Conservation (phyloP, 1,140 invertebrate species). For the Lineus longissimus region DNA sequence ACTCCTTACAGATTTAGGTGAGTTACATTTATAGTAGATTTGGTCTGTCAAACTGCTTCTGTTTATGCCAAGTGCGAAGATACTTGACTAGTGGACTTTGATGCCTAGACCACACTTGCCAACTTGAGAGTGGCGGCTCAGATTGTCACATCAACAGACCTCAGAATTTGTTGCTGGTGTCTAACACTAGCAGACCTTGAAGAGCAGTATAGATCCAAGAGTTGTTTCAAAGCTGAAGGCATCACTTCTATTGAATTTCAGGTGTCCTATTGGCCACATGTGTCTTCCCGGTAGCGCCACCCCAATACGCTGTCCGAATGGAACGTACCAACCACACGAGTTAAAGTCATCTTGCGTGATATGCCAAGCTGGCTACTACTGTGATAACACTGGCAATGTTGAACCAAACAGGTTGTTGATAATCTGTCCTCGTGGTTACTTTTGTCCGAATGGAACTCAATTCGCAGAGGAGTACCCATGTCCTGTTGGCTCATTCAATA, state of each 20-base stretch:
- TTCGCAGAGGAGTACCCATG: conserved; percentile 39
- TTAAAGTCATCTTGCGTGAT: conserved; percentile 34
- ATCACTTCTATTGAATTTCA: conserved; percentile 21
- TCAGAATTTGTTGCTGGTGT: too few species aligned
- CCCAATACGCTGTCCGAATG: conserved; percentile 37
- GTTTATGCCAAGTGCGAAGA: too few species aligned
- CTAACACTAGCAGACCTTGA: too few species aligned
- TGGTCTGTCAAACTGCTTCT: too few species aligned
- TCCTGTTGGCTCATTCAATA: conserved; percentile 41
- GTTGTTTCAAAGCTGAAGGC: too few species aligned
- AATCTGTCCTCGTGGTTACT: conserved; percentile 43
- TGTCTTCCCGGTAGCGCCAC: conserved; percentile 33
- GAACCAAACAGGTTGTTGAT: conserved; percentile 39
- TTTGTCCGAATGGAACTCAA: conserved; percentile 40
- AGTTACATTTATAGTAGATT: too few species aligned
- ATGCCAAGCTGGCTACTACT: conserved; percentile 45
- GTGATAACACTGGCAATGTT: conserved; percentile 42
- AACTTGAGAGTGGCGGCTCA: too few species aligned
- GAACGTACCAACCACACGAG: conserved; percentile 41
- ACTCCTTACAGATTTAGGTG: conserved; percentile 40
- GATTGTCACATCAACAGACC: too few species aligned
- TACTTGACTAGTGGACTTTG: too few species aligned
- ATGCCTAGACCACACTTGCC: too few species aligned
- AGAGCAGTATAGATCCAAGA: too few species aligned
- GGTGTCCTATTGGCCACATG: conserved; percentile 43